Base-by-base conservation (phyloP, 2,888 invertebrate genomes). In the Caenorhabditis uteleia region DNA sequence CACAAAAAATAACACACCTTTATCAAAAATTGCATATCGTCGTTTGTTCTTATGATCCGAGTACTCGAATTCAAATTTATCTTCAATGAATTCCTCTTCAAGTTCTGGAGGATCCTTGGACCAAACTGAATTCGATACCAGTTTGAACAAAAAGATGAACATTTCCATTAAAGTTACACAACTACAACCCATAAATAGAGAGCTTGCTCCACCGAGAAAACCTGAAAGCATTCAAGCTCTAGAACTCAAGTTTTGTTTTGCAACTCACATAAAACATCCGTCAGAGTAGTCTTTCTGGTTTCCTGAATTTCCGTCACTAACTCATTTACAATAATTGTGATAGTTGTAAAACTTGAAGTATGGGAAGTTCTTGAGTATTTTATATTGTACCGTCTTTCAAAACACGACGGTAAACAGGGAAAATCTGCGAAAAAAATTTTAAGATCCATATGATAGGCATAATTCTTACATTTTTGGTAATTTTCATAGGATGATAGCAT, bases 101-200 rank as follows among this genome's bases (percentile, higher is more conserved):
- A 56, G 56, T 21, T 51, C 51, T 5, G 62, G 62, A 0, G 43
- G 43, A n/a, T 64, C 64, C n/a, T 48, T 36, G 3, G 64, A 64
- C 18, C 53, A 64, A 3, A 45, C 45, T 1, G 64, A 64, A 12
- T 39, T 64, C 3, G 49, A 34, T 34, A 71, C 57, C 0, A 68
- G 57, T 45, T 73, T 73, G 55, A 73, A 70, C 6, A 73, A 34
- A 56, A 68, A 73, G 10, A 73, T 56, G 48, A 73, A 73, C 40
- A 61, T 68, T 53, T 73, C 73, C 69, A 73, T 69, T n/a, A 73
- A 34, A 20, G 73, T 73, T 14, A 73, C 62, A 54, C 73, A 73
- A 44, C 73, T 73, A 45, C 69, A 73, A 27, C 73, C 73, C 55
- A 73, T 64, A 38, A 73, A 73, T 18, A 73, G 51, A 20, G 73